A percentile compares a stretch with the other conserved stretches of the same genome.
Evolutionary conservation across 2,113 vertebrate genomes (phyloP).

Genomic region (Aix galericulata): DNA sequence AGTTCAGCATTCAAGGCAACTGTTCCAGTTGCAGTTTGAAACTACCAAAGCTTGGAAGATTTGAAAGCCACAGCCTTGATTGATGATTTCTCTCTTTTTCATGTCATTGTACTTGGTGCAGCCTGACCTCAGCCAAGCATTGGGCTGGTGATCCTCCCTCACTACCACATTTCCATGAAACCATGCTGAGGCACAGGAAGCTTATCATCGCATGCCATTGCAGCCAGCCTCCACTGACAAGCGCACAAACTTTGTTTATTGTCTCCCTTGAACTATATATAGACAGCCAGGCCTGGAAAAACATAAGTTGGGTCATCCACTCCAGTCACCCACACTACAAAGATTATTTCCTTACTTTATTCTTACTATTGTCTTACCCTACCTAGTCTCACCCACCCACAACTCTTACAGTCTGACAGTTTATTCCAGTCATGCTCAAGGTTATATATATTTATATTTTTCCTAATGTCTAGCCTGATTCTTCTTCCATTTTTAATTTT

Average conservation of each 20-base stretch:
- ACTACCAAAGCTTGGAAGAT: not conserved
- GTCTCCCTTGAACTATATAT: not conserved
- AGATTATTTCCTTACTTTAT: constrained; percentile 46
- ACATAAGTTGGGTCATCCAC: not conserved
- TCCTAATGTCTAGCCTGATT: constrained; percentile 7
- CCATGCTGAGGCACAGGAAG: not conserved
- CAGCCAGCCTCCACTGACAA: not conserved
- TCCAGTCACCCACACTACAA: not conserved
- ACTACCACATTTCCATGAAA: not conserved
- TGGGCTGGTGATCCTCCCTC: not conserved
- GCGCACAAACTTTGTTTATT: not conserved
- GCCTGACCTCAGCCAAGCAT: not conserved
- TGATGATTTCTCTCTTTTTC: not conserved
- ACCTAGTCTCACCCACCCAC: constrained; percentile 58
- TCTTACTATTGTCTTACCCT: constrained; percentile 42
- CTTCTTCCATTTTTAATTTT: constrained; percentile 69
- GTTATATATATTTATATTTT: constrained; percentile 5
- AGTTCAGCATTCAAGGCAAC: not conserved
- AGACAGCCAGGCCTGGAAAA: constrained; percentile 1
- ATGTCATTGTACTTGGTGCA: not conserved
- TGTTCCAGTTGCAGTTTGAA: not conserved
- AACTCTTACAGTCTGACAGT: not conserved
- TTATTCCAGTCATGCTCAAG: constrained; percentile 42
- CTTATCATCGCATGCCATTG: accelerated
- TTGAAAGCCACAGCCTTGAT: not conserved